A percentile compares a stretch with the other conserved stretches of the same genome.
Evolutionary conservation across 2,888 invertebrate genomes (phyloP).

Genomic region (Lamproptera curius): DNA sequence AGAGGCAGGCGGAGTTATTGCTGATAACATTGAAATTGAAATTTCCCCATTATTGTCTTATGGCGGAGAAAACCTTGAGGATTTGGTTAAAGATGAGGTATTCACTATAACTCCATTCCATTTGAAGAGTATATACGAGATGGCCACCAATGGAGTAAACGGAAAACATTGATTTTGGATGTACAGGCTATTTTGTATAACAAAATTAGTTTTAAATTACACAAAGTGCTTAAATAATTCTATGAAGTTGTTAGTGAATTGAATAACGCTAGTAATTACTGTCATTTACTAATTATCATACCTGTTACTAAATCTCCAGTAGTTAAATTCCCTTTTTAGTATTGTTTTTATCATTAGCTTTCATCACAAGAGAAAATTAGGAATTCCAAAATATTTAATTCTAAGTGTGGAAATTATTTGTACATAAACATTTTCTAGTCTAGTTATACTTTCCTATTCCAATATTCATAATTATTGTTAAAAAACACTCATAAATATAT

Average conservation of each 20-base stretch:
- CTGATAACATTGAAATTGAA: constrained; percentile 85
- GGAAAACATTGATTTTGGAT: constrained; percentile 49
- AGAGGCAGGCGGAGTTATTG: constrained; percentile 88
- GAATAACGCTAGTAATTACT: not conserved
- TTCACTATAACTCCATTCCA: constrained; percentile 82
- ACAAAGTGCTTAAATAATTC: constrained; percentile 3
- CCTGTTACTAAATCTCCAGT: not conserved
- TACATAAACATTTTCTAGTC: constrained; percentile 20
- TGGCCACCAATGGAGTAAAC: constrained; percentile 53
- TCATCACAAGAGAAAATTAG: not conserved
- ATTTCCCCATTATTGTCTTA: constrained; percentile 95
- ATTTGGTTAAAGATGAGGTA: constrained; percentile 81
- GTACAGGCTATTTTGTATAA: not conserved
- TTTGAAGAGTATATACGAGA: constrained; percentile 67
- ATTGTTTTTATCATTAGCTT: not conserved
- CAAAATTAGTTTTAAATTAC: not conserved
- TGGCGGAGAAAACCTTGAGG: constrained; percentile 90
- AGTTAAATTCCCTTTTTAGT: not conserved
- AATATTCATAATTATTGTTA: constrained; percentile 10
- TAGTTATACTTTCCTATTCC: constrained; percentile 21
- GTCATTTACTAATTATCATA: not conserved
- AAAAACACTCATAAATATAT: constrained; percentile 8
- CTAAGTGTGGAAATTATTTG: constrained; percentile 11
- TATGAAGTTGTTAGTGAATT: not conserved
- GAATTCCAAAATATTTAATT: not conserved